phyloP scores from a whole-genome alignment of 2,113 vertebrate genomes.

The Fulica atra region DNA sequence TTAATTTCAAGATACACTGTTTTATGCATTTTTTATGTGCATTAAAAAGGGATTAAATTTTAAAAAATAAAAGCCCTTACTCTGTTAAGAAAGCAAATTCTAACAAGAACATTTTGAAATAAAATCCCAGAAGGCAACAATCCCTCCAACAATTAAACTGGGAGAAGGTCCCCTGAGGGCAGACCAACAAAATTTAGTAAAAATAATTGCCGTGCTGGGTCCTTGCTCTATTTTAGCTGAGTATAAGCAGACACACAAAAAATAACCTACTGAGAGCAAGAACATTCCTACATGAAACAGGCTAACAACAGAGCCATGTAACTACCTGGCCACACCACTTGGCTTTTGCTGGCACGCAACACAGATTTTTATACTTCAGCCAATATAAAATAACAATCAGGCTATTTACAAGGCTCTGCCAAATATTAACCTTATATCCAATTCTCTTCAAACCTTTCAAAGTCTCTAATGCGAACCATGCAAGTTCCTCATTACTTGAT shows the following conservation, averaged over 20 bases:
- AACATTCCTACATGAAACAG: constrained; percentile 58
- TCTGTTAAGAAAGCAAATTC: constrained; percentile 60
- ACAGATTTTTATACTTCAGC: constrained; percentile 74
- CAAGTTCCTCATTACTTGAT: constrained; percentile 68
- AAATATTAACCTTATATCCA: constrained; percentile 83
- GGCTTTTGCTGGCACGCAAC: constrained; percentile 67
- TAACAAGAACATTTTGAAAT: constrained; percentile 76
- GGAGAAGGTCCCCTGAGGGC: constrained; percentile 77
- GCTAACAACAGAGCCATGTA: constrained; percentile 65
- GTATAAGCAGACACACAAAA: constrained; percentile 61
- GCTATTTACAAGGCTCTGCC: constrained; percentile 83
- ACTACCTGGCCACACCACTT: constrained; percentile 72
- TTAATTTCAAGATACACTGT: constrained; percentile 68
- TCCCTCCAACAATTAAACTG: constrained; percentile 78
- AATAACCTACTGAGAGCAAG: constrained; percentile 55
- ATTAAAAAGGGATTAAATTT: constrained; percentile 12
- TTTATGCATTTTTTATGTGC: constrained; percentile 69
- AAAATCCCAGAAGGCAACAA: constrained; percentile 80
- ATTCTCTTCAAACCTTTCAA: constrained; percentile 75
- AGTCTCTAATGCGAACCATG: constrained; percentile 80
- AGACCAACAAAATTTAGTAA: constrained; percentile 74
- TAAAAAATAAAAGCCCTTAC: constrained; percentile 20
- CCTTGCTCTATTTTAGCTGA: constrained; percentile 74
- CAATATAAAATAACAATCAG: constrained; percentile 84
- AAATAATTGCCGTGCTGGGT: constrained; percentile 78